Conservation (phyloP, 2,797 vertebrate species). For the Halcyon leucocephala region DNA sequence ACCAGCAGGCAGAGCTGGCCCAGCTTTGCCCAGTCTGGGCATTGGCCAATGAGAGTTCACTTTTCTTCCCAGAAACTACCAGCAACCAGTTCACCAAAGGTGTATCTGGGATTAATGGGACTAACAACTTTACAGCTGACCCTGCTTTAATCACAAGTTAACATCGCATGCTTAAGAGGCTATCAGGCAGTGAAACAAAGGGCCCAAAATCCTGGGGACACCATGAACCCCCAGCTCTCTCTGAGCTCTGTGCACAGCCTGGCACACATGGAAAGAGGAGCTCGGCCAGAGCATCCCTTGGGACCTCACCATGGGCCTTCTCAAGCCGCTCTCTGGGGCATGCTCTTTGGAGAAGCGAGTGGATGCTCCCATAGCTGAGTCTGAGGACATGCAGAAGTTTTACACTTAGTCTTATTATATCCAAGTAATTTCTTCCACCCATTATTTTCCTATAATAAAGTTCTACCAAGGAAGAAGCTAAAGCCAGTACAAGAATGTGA, state of each 20-base stretch:
- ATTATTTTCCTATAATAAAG: neutral
- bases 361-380: neutral
- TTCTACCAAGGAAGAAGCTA: neutral
- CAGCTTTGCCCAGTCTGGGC: neutral
- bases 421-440: neutral
- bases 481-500: neutral
- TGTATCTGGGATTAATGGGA: neutral
- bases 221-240: neutral
- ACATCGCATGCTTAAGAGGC: neutral
- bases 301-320: neutral
- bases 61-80: neutral
- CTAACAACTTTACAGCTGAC: neutral
- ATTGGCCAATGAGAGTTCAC: neutral
- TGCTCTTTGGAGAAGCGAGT: neutral
- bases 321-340: rapidly evolving
- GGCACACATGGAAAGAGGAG: neutral
- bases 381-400: neutral
- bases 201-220: neutral
- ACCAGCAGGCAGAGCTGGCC: neutral
- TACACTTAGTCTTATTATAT: neutral
- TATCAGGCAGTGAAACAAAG: neutral
- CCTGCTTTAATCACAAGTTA: neutral
- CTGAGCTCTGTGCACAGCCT: neutral
- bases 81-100: neutral
- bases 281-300: neutral